Base-by-base conservation (phyloP, 1,140 invertebrate species). In the Vanessa tameamea region DNA sequence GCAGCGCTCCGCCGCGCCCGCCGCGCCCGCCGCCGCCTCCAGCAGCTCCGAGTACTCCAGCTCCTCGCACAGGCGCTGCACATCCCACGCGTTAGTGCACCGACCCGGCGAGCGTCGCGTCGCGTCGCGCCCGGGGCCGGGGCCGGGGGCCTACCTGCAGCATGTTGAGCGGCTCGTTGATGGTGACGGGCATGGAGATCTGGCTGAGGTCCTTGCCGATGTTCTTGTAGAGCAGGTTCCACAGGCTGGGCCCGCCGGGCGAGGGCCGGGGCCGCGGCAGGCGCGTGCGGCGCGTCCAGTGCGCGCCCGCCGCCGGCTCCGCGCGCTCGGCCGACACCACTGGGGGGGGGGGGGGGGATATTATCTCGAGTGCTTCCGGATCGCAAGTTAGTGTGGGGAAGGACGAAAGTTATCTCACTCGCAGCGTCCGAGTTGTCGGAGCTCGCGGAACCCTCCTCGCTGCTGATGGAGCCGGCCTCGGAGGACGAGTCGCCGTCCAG, bases 121-220 rank as follows among this genome's bases (percentile, higher is more conserved):
- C 47, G 8, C 8, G 47, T 2, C 47, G 47, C 2, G 47, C 8
- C 8, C 8, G 20, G 20, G 20, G 20, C 20, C 20, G 20, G 0
- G 20, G 1, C 20, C 20, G 20, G 20, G 20, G 1, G 20, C 75
- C 72, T 70, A 94, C 94, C 90, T 95, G 96, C 65, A 98, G 92
- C 91, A 97, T 97, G 86, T 96, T 97, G 2, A 98, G 90, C 14
- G 97, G 97, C 89, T 98, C 97, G 88, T 98, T 98, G 79, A 98
- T 94, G 47, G 96, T 96, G 15, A 98, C 97, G 0, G 94, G 97
- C 96, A 93, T 93, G 61, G 93, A 93, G 26, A 93, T 89, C 80
- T 97, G 96, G 15, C 96, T 97, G 71, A 98, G 91, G 89, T 98
- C 97, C 88, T 97, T 97, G 55, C 97, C 97, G 74, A 98, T 97